phyloP scores from a whole-genome alignment of 2,888 invertebrate species.

The Chrysolina oricalcia region DNA sequence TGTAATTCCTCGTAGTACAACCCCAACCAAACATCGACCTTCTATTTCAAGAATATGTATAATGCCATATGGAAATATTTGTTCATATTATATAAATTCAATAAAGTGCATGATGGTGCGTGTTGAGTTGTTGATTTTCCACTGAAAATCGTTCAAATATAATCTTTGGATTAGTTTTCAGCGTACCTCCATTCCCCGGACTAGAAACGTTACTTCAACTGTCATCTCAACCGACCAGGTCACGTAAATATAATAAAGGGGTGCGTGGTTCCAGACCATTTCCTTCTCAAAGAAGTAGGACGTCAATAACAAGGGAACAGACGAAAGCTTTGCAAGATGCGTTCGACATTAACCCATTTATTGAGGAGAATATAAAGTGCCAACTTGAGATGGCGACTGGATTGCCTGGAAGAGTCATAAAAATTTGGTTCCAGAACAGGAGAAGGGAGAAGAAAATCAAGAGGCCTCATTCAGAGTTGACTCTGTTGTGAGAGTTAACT shows the following conservation, averaged over 20 bases:
- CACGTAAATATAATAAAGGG: slow-evolving; percentile 15
- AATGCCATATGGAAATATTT: too few species aligned
- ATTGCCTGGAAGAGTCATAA: slow-evolving; percentile 45
- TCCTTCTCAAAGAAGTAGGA: slow-evolving; percentile 40
- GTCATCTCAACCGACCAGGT: background rate
- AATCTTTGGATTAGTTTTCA: slow-evolving; percentile 38
- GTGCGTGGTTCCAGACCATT: slow-evolving; percentile 14
- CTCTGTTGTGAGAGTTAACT: background rate
- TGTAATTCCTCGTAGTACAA: too few species aligned
- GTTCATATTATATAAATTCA: too few species aligned
- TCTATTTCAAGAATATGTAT: too few species aligned
- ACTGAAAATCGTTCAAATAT: background rate
- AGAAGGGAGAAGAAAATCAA: slow-evolving; percentile 45
- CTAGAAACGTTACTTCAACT: slow-evolving; percentile 30
- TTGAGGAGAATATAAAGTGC: slow-evolving; percentile 38
- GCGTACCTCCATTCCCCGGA: slow-evolving; percentile 40
- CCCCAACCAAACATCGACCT: too few species aligned
- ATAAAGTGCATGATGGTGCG: too few species aligned
- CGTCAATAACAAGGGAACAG: slow-evolving; percentile 49
- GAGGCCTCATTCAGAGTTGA: background rate
- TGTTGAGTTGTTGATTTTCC: background rate
- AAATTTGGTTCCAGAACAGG: slow-evolving; percentile 53
- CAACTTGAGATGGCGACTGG: slow-evolving; percentile 46
- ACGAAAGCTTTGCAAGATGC: slow-evolving; percentile 46
- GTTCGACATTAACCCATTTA: slow-evolving; percentile 48